Conservation (phyloP, 2,888 invertebrate species). For the Nesidiocoris tenuis region DNA sequence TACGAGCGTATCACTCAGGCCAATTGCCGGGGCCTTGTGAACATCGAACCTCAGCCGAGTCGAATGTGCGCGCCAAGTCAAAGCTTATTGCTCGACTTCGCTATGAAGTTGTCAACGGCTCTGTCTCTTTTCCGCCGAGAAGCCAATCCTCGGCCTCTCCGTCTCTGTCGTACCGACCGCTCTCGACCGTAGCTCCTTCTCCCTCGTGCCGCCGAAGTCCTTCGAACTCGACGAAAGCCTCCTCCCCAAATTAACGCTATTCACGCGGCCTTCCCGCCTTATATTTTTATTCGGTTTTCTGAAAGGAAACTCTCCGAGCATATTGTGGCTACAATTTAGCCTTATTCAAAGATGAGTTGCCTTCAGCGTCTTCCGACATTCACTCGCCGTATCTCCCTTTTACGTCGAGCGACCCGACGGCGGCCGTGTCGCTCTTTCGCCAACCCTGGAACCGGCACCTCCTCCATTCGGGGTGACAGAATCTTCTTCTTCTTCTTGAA, state of each 20-base stretch:
- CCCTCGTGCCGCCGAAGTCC: constrained; percentile 4
- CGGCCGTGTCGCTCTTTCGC: not conserved
- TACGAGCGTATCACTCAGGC: too few species aligned
- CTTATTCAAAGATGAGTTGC: constrained; percentile 57
- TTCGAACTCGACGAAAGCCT: not conserved
- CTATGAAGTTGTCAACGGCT: not conserved
- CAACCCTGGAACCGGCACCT: not conserved
- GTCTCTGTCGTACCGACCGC: not conserved
- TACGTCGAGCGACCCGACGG: not conserved
- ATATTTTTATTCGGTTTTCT: constrained; percentile 46
- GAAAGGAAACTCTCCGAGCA: constrained; percentile 41
- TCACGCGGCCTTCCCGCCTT: constrained; percentile 44
- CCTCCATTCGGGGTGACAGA: constrained; percentile 1
- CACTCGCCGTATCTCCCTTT: constrained; percentile 1
- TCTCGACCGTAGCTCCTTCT: not conserved
- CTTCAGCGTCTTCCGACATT: constrained; percentile 2
- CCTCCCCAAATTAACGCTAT: constrained; percentile 48
- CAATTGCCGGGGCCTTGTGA: too few species aligned
- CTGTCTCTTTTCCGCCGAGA: not conserved
- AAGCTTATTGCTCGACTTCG: too few species aligned
- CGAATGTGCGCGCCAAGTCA: too few species aligned
- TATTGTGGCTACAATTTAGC: constrained; percentile 65
- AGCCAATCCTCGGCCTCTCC: not conserved
- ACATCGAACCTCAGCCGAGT: too few species aligned
- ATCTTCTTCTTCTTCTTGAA: not conserved